Base-by-base conservation (phyloP, 2,888 invertebrate genomes). In the Emmelina monodactyla region DNA sequence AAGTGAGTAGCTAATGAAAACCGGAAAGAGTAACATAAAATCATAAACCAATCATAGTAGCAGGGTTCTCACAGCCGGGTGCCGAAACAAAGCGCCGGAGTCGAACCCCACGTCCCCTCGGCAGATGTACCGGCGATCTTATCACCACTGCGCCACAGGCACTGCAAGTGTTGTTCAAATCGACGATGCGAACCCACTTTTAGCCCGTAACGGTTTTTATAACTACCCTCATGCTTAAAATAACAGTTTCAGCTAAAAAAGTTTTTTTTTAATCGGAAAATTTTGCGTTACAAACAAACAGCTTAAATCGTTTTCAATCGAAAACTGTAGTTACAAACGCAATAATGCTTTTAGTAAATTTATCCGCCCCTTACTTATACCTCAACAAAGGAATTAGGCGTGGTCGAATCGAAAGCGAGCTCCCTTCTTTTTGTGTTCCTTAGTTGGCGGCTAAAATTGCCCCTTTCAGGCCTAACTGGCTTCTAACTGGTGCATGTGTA, bases 71-170 rank as follows among this genome's bases (percentile, higher is more conserved):
- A 73, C 68, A 70, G 62, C 54, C 52, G 43, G 47, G 51, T 46
- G 49, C 47, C 51, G 60, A 60, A 64, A 67, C 65, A 64, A 65
- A 65, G 57, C 63, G 62, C 68, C 69, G 69, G 67, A 71, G 63
- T 66, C 50, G 62, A 69, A 67, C 68, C 71, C 64, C 64, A 43
- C 49, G 45, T 39, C 44, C 42, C 39, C 55, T 53, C 51, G 66
- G 72, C 78, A 78, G 78, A 78, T 76, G 76, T 68, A 67, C 58
- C 61, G 41, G 40, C 68, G 78, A 79, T 79, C 64, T 72, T 78
- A 72, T 65, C 68, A 59, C 43, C 42, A 40, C 45, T 45, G 53
- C 67, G 55, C 72, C 65, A 60, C 73, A 61, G 75, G 71, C 57
- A 55, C 54, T 58, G 63, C 60, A 57, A 63, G 67, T 69, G 65